These are phyloP conservation scores for Drosophila repletoides DNA, from an alignment of 1,140 invertebrate species.

Conservation along the genomic window DNA sequence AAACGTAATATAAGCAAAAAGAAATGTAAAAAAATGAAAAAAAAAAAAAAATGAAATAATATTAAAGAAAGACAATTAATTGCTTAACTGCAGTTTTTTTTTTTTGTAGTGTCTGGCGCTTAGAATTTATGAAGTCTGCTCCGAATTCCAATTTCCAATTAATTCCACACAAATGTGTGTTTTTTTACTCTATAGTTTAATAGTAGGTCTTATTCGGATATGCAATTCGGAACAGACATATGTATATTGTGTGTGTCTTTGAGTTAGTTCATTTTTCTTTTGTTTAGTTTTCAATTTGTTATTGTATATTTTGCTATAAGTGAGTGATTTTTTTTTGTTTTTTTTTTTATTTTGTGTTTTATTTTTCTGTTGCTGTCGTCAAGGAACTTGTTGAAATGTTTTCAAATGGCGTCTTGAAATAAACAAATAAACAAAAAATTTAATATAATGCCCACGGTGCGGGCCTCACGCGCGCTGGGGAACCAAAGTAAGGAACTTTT, in stretches of 20 bases:
- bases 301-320: conserved; percentile 67
- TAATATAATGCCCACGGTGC: conserved; percentile 52
- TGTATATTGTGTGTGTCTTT: conserved; percentile 9
- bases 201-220: too few relatives aligned
- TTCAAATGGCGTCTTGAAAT: conserved; percentile 67
- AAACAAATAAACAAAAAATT: conserved; percentile 57
- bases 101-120: conserved; percentile 12
- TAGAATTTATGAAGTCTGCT: not conserved
- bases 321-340: conserved; percentile 17
- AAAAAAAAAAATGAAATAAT: conserved; percentile 5
- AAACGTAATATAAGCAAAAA: conserved; percentile 33
- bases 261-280: not conserved
- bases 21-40: conserved; percentile 1
- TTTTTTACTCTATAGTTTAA: too few relatives aligned
- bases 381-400: conserved; percentile 75
- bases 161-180: too few relatives aligned
- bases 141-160: too few relatives aligned
- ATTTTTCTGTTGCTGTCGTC: conserved; percentile 52
- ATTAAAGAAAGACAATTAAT: conserved; percentile 23
- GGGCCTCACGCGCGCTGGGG: conserved; percentile 43
- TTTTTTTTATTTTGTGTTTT: conserved; percentile 22
- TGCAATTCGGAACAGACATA: too few relatives aligned
- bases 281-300: conserved; percentile 37
- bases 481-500: conserved; percentile 81
- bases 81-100: conserved; percentile 24